These are phyloP conservation scores for Chunga burmeisteri DNA, from an alignment of 2,113 vertebrate species.

Conservation along the genomic window DNA sequence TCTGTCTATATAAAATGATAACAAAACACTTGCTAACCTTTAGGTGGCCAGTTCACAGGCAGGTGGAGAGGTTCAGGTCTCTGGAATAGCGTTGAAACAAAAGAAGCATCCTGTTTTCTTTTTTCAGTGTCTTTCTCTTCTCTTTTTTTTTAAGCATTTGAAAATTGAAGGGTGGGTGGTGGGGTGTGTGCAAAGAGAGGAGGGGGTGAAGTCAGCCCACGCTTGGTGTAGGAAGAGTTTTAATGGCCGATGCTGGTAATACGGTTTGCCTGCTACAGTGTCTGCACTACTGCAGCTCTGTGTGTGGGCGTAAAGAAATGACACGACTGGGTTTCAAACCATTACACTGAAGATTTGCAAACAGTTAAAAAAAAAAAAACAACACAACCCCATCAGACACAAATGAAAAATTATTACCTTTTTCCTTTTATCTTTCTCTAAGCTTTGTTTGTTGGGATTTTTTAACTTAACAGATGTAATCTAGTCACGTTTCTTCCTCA, in stretches of 20 bases:
- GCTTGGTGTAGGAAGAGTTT: conserved; percentile 73
- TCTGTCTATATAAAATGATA: conserved; percentile 62
- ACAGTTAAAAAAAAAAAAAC: conserved; percentile 73
- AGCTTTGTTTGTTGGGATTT: background rate
- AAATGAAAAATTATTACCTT: conserved; percentile 56
- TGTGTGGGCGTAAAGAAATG: conserved; percentile 84
- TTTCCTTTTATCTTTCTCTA: background rate
- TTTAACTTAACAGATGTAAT: background rate
- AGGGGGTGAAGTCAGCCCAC: conserved; percentile 67
- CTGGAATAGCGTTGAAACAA: conserved; percentile 67
- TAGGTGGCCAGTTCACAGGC: conserved; percentile 72
- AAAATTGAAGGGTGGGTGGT: conserved; percentile 47
- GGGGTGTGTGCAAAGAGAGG: conserved; percentile 41
- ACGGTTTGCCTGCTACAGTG: conserved; percentile 69
- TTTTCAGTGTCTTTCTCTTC: conserved; percentile 67
- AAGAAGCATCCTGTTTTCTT: conserved; percentile 63
- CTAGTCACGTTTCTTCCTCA: background rate
- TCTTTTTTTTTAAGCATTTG: conserved; percentile 65
- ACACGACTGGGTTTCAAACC: conserved; percentile 82
- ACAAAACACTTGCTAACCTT: conserved; percentile 79
- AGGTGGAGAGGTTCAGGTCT: conserved; percentile 65
- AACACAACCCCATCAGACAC: conserved; percentile 49
- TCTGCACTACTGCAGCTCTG: conserved; percentile 76
- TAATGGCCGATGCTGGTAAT: conserved; percentile 75
- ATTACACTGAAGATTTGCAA: conserved; percentile 82